Base-by-base conservation (phyloP, 1,140 invertebrate genomes). In the Cherax destructor region DNA sequence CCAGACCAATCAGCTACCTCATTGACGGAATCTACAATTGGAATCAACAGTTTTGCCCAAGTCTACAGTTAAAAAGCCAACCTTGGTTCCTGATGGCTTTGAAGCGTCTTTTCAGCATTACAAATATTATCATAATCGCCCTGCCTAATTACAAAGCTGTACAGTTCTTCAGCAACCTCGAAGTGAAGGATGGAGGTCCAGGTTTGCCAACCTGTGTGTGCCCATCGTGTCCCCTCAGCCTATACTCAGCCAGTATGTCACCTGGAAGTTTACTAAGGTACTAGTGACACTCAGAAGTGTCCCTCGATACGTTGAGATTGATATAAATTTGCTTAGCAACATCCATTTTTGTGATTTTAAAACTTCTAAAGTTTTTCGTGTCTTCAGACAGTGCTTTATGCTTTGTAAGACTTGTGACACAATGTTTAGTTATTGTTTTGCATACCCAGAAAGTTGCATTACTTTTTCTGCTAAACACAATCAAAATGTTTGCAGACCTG, bases 71-170 rank as follows among this genome's bases (percentile, higher is more conserved):
- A 11, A 47, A 41, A 11, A 7, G 16, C 77, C 6, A 41, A 5
- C 16, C 77, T 7, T 79, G 77, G 77, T 79, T 79, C 77, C 41
- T n/a, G n/a, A n/a, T n/a, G n/a, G n/a, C n/a, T n/a, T 50, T 30
- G 77, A 9, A 21, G 47, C 41, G 41, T 50, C 24, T 7, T 79
- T 16, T 41, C 41, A 30, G 3, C 7, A 41, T 79, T 7, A 49
- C 24, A 9, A 11, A 79, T 5, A 41, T 79, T 7, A 5, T 79
- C 5, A 18, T 79, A 41, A 79, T 41, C 18, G 2, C 77, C 18
- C 24, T 41, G 41, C n/a, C n/a, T 16, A 79, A 41, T 10, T 18
- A 47, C 9, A 4, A 9, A 1, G 77, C 5, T 16, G 9, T 7
- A 50, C 1, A 4, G 21, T 47, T 18, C 7, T 41, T 79, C 18